Evolutionary conservation across 1,140 invertebrate species (phyloP), one percentile per base, ranked within the genome.

Genomic region (Bombus sibiricus): DNA sequence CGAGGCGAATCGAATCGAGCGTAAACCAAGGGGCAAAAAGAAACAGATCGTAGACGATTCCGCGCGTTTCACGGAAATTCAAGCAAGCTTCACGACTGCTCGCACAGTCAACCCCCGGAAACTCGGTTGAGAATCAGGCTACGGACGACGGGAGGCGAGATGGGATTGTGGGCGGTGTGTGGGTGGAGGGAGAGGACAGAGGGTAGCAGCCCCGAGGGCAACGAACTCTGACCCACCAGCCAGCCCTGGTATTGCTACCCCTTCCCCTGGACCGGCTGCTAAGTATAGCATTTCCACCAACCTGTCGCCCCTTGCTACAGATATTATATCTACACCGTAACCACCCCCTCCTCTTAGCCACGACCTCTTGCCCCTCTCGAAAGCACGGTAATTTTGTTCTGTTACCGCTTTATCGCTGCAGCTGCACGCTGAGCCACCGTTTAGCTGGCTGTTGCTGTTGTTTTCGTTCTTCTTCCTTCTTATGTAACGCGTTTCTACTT

Each of bases 211-310:
- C 86, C 80, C 76, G 85, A 85, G 92, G 90, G 69, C 94, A 93
- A 94, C 90, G 93, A 95, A 90, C 94, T 93, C 85, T 95, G 94
- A 95, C 94, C 94, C 90, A 93, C 91, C 92, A 88, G 91, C 92
- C 90, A 91, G 87, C 69, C 79, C 88, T 83, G 86, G 81, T 88
- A 86, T 88, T 78, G 81, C 84, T 71, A 77, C 87, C 85, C 89
- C 90, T 85, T 82, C 82, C 64, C 74, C 47, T 53, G 73, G 53
- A 13, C 68, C 28, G 37, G 71, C 34, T 86, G 79, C 89, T 90
- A 91, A 92, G 90, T 93, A 91, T 90, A 92, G 89, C 87, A 87
- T 92, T 92, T 92, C 88, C 77, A 91, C 88, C 89, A 92, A 92
- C 91, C 91, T 93, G 89, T 93, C 90, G 86, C 81, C 87, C 87